phyloP scores from a whole-genome alignment of 2,797 vertebrate species.

The Labeo calbasu region DNA sequence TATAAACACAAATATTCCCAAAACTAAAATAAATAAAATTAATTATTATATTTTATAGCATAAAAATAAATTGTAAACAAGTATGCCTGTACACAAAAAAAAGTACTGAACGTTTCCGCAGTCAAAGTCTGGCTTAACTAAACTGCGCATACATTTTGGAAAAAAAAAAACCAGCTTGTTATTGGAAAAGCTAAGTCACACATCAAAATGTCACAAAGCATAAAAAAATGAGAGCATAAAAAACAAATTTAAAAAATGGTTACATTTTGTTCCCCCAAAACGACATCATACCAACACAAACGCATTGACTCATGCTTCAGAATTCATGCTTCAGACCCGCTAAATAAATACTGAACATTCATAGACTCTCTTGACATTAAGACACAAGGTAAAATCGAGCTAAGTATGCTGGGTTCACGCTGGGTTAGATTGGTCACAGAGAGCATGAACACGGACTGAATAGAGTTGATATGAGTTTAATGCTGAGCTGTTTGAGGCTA shows the following conservation, averaged over 20 bases:
- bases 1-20: neutral
- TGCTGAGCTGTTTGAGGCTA: conserved; percentile 38
- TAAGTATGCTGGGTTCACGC: conserved; percentile 20
- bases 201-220: neutral
- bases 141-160: neutral
- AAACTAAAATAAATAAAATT: neutral
- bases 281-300: neutral
- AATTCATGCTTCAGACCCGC: conserved; percentile 1
- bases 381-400: conserved; percentile 27
- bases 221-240: neutral
- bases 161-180: too few species aligned
- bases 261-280: neutral
- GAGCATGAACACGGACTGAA: conserved; percentile 13
- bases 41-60: neutral
- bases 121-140: neutral
- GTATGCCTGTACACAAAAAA: neutral
- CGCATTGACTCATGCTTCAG: neutral
- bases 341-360: conserved; percentile 15
- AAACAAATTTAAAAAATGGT: neutral
- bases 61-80: neutral
- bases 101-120: neutral
- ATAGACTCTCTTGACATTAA: conserved; percentile 42
- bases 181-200: neutral
- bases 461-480: conserved; percentile 33
- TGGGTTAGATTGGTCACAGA: conserved; percentile 31